Evolutionary conservation across 2,797 vertebrate species (phyloP), one percentile per base, ranked within the genome.

Genomic region (Takifugu rubripes): DNA sequence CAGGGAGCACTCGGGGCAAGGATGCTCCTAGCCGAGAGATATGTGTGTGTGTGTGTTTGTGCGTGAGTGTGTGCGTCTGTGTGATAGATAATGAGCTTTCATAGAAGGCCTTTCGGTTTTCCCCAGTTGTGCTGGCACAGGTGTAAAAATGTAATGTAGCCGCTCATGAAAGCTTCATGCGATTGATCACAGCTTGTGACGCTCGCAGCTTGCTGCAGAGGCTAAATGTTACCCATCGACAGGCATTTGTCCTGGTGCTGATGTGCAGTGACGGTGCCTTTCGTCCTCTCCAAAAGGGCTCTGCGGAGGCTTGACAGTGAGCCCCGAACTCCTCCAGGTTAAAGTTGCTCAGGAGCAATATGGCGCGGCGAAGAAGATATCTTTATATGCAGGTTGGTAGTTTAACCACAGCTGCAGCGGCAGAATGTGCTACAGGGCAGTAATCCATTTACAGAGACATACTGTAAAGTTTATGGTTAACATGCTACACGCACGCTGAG

Each of bases 1-100:
- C 14, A 68, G 78, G 82, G 79, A 84, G 78, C 84, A 84, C 87
- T 87, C 43, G 27, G 75, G 81, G 84, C 84, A 84, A 86, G 87
- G 79, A 73, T 74, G 81, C 81, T 81, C 72, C 61, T 70, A 77
- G 78, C 79, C 74, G 49, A 68, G 59, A 77, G 83, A 68, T 51
- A 61, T 21, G 60, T 48, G 61, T 43, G 60, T 48, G 59, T 7
- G 53, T 54, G 43, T 53, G 48, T 61, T 33, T 50, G 60, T 64
- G 60, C 63, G 59, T n/a, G 26, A 25, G 59, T 54, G 57, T 59
- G 46, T 49, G 29, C 6, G 44, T 7, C n/a, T 7, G 44, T 21
- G 8, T 6, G 27, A 27, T 25, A 48, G 57, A 27, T n/a, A 46
- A 46, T 51, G 60, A 26, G 42, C 59, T 72, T 73, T 70, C 26